These are phyloP conservation scores for Turritopsis rubra DNA, from an alignment of 30 jellyfish, hydroid and myxozoan species.

Conservation along the genomic window DNA sequence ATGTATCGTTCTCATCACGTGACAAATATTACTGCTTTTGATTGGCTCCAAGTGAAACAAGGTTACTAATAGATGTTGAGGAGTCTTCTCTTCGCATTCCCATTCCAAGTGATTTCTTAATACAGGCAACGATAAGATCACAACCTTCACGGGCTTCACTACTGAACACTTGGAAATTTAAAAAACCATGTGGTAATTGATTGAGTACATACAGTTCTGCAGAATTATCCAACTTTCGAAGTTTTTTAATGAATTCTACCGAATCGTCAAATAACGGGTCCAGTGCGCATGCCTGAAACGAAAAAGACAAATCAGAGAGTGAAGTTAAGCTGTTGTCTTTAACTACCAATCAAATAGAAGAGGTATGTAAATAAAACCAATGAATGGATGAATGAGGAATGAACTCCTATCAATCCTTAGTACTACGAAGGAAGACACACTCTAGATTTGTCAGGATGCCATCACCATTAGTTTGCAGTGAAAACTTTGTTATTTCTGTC, in stretches of 20 bases:
- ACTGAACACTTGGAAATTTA: slow-evolving; percentile 78
- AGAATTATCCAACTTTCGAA: slow-evolving; percentile 38
- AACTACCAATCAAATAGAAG: no score
- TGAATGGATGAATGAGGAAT: no score
- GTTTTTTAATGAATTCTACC: slow-evolving; percentile 70
- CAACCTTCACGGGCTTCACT: slow-evolving; percentile 88
- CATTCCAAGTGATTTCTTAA: slow-evolving; percentile 55
- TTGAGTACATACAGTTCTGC: slow-evolving; percentile 85
- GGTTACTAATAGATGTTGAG: background rate
- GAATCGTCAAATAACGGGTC: slow-evolving; percentile 98
- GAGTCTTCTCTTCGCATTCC: slow-evolving; percentile 66
- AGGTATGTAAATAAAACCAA: no score
- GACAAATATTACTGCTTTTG: background rate
- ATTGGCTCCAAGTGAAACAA: background rate
- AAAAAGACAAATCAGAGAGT: background rate
- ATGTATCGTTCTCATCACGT: no score
- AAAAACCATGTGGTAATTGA: slow-evolving; percentile 96
- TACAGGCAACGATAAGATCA: slow-evolving; percentile 82
- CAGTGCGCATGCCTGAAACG: slow-evolving; percentile 78
- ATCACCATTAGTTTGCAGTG: no score
- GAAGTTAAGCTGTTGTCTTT: no score
- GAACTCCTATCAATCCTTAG: no score
- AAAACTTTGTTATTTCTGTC: no score
- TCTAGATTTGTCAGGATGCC: no score
- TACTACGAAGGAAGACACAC: no score